phyloP scores from a whole-genome alignment of 2,888 invertebrate genomes.

The Cephus spinipes region DNA sequence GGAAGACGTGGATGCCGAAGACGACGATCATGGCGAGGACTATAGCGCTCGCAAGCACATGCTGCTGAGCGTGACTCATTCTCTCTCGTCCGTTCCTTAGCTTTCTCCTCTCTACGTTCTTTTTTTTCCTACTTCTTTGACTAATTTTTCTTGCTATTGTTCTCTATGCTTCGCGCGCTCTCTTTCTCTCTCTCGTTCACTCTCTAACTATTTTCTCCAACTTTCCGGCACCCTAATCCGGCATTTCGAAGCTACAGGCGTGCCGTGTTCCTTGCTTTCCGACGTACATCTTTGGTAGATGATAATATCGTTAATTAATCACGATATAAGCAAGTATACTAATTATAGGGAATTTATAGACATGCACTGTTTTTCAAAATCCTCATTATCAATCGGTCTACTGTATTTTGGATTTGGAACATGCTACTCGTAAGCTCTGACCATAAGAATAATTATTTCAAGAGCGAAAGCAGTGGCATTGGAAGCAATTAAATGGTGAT shows the following conservation, averaged over 20 bases:
- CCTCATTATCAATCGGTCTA: not conserved
- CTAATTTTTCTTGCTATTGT: conserved; percentile 11
- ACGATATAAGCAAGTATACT: not conserved
- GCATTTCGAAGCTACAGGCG: conserved; percentile 60
- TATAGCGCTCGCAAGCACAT: conserved; percentile 72
- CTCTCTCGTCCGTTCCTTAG: conserved; percentile 30
- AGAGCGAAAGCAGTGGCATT: not conserved
- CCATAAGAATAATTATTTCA: not conserved
- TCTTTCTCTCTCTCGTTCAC: conserved; percentile 19
- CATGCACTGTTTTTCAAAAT: not conserved
- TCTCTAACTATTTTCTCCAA: conserved; percentile 32
- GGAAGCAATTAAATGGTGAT: not conserved
- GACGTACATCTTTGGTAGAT: conserved; percentile 54
- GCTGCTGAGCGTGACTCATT: conserved; percentile 72
- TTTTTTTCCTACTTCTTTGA: conserved; percentile 11
- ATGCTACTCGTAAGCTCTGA: not conserved
- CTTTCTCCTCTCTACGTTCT: not conserved
- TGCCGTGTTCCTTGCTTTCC: conserved; percentile 59
- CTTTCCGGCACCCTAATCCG: conserved; percentile 49
- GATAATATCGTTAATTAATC: conserved; percentile 31
- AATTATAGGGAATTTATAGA: not conserved
- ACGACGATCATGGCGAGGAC: conserved; percentile 72
- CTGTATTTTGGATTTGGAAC: not conserved
- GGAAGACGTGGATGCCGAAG: conserved; percentile 72
- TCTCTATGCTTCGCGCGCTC: conserved; percentile 9